These are phyloP conservation scores for Nothocercus julius DNA, from an alignment of 2,113 vertebrate species.

Conservation along the genomic window DNA sequence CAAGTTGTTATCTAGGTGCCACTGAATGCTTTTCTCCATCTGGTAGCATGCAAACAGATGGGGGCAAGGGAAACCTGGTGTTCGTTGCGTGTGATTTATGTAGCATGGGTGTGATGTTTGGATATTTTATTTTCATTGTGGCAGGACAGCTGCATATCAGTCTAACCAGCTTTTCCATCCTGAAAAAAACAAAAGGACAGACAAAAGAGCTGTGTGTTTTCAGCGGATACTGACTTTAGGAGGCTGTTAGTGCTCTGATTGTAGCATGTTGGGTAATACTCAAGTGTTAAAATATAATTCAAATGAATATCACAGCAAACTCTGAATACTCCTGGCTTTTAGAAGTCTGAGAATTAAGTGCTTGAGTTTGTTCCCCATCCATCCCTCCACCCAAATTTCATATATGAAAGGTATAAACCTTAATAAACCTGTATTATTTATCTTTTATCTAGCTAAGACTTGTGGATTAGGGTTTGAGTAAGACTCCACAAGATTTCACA, in stretches of 20 bases:
- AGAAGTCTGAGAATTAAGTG: neutral
- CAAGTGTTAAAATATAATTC: neutral
- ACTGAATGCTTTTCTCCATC: neutral
- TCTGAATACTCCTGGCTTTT: neutral
- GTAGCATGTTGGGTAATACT: neutral
- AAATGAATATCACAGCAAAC: neutral
- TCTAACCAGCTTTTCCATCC: neutral
- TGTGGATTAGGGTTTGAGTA: neutral
- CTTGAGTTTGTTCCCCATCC: neutral
- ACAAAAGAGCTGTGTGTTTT: neutral
- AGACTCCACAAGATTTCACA: neutral
- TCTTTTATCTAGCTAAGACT: neutral
- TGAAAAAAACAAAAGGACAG: neutral
- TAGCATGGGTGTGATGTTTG: neutral
- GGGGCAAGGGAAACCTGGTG: neutral
- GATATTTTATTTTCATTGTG: neutral
- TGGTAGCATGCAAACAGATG: neutral
- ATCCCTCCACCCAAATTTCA: too few species aligned
- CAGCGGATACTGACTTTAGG: neutral
- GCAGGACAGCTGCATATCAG: neutral
- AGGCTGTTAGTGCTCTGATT: neutral
- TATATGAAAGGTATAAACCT: neutral
- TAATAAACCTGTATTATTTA: neutral
- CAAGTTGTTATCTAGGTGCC: constrained; percentile 39
- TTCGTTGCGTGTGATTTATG: neutral